A percentile compares a stretch with the other conserved stretches of the same genome.
Conservation (phyloP, 2,113 vertebrate genomes). For the Peromyscus californicus region DNA sequence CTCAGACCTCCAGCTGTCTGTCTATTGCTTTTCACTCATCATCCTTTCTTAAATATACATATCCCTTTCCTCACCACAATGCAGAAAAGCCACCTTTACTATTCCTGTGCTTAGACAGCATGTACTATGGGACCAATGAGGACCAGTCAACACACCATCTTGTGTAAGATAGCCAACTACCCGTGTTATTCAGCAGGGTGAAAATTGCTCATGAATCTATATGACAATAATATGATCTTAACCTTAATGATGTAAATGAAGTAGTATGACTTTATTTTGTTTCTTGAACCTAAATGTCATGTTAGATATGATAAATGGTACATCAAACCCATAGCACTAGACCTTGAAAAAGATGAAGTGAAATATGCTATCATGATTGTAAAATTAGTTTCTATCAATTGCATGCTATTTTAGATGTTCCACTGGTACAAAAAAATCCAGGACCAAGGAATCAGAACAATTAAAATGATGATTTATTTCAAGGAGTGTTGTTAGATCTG, state of each 20-base stretch:
- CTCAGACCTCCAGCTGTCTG: fast-evolving
- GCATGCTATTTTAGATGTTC: background rate
- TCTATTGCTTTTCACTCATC: fast-evolving
- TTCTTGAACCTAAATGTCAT: background rate
- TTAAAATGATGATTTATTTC: slow-evolving; percentile 33
- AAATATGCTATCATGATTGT: background rate
- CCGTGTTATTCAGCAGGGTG: background rate
- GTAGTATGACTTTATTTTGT: background rate
- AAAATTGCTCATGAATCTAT: background rate
- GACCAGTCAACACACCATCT: background rate
- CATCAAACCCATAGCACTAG: background rate
- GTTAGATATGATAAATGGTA: background rate
- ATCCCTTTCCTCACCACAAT: background rate
- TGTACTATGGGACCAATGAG: background rate
- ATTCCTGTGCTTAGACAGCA: background rate
- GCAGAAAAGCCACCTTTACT: background rate
- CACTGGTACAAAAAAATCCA: background rate
- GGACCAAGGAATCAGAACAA: background rate
- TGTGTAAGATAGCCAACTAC: background rate
- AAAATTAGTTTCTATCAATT: slow-evolving; percentile 20
- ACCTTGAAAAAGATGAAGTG: background rate
- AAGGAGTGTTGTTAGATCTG: background rate
- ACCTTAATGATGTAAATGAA: background rate
- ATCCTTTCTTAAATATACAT: background rate
- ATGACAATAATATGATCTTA: background rate